Conservation (phyloP, 2,888 invertebrate genomes). For the Hirtodrosophila duncani region DNA sequence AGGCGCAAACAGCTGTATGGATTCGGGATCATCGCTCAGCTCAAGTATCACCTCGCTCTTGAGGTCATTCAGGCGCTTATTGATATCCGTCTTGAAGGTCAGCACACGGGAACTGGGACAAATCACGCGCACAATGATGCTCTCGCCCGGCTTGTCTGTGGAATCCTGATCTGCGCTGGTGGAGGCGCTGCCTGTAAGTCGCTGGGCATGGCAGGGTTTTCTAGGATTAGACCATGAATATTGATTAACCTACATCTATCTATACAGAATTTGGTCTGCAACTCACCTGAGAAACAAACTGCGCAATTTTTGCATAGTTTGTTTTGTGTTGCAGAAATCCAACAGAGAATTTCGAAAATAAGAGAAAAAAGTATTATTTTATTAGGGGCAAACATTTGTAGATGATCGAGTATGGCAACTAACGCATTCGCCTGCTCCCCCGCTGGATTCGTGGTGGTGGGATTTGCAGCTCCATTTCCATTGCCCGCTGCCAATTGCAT, state of each 20-base stretch:
- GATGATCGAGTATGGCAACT: constrained; percentile 39
- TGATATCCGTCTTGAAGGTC: constrained; percentile 64
- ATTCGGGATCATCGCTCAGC: constrained; percentile 73
- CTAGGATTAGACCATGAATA: constrained; percentile 26
- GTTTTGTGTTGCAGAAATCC: constrained; percentile 33
- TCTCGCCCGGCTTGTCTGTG: constrained; percentile 42
- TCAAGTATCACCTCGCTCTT: constrained; percentile 75
- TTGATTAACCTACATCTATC: too few species aligned
- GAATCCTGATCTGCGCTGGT: constrained; percentile 32
- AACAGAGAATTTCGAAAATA: constrained; percentile 63
- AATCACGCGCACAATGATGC: constrained; percentile 72
- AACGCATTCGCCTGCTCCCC: constrained; percentile 59
- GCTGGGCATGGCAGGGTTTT: constrained; percentile 47
- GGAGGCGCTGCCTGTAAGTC: constrained; percentile 26
- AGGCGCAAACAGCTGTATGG: constrained; percentile 73
- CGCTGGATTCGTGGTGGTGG: constrained; percentile 13
- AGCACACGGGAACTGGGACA: constrained; percentile 75
- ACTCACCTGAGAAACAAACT: constrained; percentile 73
- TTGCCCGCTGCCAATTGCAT: constrained; percentile 22
- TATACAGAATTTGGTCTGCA: background rate
- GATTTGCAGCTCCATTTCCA: too few species aligned
- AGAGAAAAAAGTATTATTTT: constrained; percentile 2
- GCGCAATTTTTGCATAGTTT: constrained; percentile 75
- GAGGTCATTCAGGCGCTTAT: constrained; percentile 69
- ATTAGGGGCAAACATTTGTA: constrained; percentile 1